Percentiles rank a stretch among this genome's conserved stretches.
Evolutionary conservation across 2,797 vertebrate genomes (phyloP).

Genomic region (Hydrophis major): DNA sequence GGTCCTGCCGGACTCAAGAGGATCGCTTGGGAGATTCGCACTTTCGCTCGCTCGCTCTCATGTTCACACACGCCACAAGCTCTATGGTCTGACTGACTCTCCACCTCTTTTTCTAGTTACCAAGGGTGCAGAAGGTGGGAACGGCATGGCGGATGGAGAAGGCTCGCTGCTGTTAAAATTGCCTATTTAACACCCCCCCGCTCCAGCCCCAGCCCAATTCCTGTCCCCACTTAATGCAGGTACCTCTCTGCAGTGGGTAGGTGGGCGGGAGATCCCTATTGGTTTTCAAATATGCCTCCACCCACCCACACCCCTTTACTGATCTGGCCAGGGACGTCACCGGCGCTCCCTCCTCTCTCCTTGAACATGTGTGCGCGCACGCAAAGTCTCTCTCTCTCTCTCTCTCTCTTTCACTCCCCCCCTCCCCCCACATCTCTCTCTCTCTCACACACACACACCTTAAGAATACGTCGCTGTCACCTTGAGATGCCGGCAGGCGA

Average conservation of each 20-base stretch:
- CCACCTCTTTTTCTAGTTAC: background rate
- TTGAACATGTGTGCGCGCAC: background rate
- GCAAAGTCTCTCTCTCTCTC: background rate
- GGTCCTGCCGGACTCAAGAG: background rate
- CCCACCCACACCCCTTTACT: background rate
- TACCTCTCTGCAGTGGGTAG: slow-evolving; percentile 17
- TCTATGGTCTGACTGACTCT: background rate
- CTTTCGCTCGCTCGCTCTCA: background rate
- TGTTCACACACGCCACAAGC: background rate
- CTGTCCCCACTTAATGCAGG: slow-evolving; percentile 13
- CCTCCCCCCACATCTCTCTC: background rate
- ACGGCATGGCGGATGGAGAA: background rate
- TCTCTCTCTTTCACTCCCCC: background rate
- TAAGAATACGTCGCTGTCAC: slow-evolving; percentile 17
- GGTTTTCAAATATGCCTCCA: background rate
- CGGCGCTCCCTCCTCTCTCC: background rate
- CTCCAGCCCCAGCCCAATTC: background rate
- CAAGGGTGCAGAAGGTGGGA: background rate
- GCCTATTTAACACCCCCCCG: background rate
- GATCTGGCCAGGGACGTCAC: slow-evolving; percentile 2
- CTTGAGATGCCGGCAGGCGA: slow-evolving; percentile 27
- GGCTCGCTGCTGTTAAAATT: background rate
- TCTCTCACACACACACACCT: background rate
- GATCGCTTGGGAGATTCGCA: background rate
- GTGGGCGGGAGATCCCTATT: slow-evolving; percentile 14